Conservation (phyloP, 2,113 vertebrate species). For the Melozone crissalis region DNA sequence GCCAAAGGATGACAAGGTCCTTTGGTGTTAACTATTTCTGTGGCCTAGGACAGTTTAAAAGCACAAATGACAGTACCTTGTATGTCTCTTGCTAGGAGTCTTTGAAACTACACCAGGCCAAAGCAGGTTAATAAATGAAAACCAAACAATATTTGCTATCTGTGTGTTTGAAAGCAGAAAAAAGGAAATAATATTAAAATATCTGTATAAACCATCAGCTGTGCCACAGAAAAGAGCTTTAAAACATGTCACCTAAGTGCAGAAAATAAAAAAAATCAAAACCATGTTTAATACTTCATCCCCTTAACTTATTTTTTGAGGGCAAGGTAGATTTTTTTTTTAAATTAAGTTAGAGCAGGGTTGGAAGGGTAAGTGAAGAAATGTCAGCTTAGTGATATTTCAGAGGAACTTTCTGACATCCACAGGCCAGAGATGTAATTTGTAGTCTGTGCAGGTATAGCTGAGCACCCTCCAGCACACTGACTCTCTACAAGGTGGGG, state of each 20-base stretch:
- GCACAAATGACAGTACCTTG: background rate
- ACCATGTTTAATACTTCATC: background rate
- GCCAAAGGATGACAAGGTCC: background rate
- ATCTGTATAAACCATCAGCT: background rate
- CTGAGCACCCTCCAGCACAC: background rate
- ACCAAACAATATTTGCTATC: background rate
- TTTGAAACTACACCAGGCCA: background rate
- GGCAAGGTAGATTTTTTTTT: background rate
- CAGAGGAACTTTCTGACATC: background rate
- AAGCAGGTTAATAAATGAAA: background rate
- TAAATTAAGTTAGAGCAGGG: background rate
- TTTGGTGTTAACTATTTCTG: background rate
- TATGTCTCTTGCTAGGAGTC: background rate
- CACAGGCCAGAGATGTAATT: background rate
- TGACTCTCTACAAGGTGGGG: accelerated
- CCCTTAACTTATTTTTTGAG: background rate
- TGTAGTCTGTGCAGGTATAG: background rate
- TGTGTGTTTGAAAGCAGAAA: background rate
- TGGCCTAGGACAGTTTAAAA: background rate
- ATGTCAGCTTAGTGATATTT: background rate
- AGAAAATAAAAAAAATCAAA: slow-evolving; percentile 14
- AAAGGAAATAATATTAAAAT: background rate
- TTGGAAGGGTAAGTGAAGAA: slow-evolving; percentile 22
- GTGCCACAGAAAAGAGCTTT: background rate
- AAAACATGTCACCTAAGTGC: background rate